Evolutionary conservation across 1,140 invertebrate genomes (phyloP).

Genomic region (Trichogramma pretiosum): DNA sequence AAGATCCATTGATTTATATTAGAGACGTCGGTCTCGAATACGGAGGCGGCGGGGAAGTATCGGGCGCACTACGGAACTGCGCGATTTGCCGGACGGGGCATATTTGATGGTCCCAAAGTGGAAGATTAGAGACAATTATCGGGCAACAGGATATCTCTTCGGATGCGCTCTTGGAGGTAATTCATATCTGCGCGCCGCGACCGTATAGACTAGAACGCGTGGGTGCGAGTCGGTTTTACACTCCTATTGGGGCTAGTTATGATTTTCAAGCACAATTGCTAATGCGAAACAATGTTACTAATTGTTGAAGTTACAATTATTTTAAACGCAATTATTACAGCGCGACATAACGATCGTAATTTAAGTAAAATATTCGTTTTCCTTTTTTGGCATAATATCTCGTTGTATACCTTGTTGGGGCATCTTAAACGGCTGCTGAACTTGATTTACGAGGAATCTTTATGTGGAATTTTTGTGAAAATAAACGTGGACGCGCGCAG

Average conservation of each 20-base stretch:
- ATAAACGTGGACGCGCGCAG: slow-evolving; percentile 5
- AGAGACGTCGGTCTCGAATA: too few species aligned
- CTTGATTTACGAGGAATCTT: slow-evolving; percentile 13
- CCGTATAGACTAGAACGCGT: too few species aligned
- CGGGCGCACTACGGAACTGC: too few species aligned
- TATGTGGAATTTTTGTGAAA: slow-evolving; percentile 7
- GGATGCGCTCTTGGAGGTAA: slow-evolving; percentile 32
- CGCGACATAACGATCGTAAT: slow-evolving; percentile 6
- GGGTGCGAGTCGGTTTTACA: too few species aligned
- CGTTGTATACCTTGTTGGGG: not conserved
- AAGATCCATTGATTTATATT: slow-evolving; percentile 37
- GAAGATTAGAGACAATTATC: slow-evolving; percentile 48
- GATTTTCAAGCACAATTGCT: too few species aligned
- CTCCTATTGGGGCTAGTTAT: too few species aligned
- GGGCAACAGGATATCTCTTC: slow-evolving; percentile 20
- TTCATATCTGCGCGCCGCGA: too few species aligned
- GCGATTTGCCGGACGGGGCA: too few species aligned
- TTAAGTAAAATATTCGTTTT: not conserved
- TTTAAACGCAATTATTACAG: too few species aligned
- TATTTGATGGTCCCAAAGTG: slow-evolving; percentile 38
- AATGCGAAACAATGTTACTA: too few species aligned
- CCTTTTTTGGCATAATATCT: not conserved
- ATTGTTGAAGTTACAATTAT: too few species aligned
- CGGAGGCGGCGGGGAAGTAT: too few species aligned
- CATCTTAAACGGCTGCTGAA: not conserved